Base-by-base conservation (phyloP, 2,888 invertebrate genomes). In the Neuroscelio doddi region DNA sequence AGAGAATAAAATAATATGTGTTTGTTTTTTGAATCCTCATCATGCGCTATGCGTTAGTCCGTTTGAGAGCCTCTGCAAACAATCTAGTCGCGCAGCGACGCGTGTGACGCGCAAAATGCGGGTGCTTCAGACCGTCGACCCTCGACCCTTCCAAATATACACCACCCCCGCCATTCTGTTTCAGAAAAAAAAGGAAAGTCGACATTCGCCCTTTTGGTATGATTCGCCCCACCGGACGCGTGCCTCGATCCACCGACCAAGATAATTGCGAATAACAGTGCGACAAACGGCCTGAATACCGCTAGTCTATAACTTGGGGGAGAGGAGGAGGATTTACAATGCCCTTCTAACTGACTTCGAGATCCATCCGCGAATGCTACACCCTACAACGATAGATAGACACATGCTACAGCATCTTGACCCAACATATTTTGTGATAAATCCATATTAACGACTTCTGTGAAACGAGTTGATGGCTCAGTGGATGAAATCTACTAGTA, bases 61-160 rank as follows among this genome's bases (percentile, higher is more conserved):
- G 74, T 82, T 79, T 83, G 82, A 83, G 83, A 83, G 83, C 83
- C 83, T 79, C 83, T 83, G 84, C 82, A 84, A 84, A 84, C 84
- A 84, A 84, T 84, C 84, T 84, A 83, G 81, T 82, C 76, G 81
- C 64, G 73, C 83, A 83, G 81, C 84, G 83, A 83, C 81, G 83
- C 84, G 83, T 84, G 74, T 83, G 83, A 84, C 84, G 81, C 78
- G 84, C 84, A 84, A 84, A 84, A 83, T 83, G 82, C 84, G 84
- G 84, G 82, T 75, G 77, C 78, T 76, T 66, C 78, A 77, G 82
- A 80, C 75, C 80, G 79, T 81, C 82, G 78, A 80, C 76, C 80
- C 79, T 77, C 74, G 71, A 72, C 75, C 73, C 72, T 70, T 55
- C 44, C 41, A 50, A 56, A 36, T 55, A 57, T 26, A 50, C 47